Conservation (phyloP, 2,888 invertebrate species). For the Hemaris fuciformis region DNA sequence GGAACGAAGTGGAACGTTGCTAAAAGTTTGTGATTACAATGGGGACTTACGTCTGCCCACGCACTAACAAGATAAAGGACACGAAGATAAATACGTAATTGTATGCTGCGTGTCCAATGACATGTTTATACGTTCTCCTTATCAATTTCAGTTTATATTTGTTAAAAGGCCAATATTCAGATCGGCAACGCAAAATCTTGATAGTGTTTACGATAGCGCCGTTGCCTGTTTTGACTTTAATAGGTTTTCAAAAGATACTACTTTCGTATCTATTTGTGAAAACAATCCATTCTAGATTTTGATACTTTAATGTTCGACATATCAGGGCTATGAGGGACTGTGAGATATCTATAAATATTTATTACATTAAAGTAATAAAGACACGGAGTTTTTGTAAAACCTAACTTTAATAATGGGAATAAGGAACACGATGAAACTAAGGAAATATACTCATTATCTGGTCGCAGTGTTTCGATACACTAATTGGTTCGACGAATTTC, state of each 20-base stretch:
- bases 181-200: background rate
- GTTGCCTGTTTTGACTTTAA: no score
- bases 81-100: background rate
- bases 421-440: background rate
- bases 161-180: background rate
- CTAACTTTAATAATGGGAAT: no score
- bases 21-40: background rate
- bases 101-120: background rate
- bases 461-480: background rate
- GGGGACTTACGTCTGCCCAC: background rate
- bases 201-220: background rate
- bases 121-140: background rate
- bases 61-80: background rate
- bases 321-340: no score
- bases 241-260: no score
- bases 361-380: no score
- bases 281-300: no score
- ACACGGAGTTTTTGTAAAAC: no score
- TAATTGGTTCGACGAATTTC: constrained; percentile 31
- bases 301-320: no score
- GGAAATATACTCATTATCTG: background rate
- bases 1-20: background rate
- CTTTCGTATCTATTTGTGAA: no score
- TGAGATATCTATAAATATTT: no score
- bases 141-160: background rate